Evolutionary conservation across 2,113 vertebrate genomes (phyloP), one percentile per base, ranked within the genome.

Genomic region (Sinocyclocheilus rhinocerous): DNA sequence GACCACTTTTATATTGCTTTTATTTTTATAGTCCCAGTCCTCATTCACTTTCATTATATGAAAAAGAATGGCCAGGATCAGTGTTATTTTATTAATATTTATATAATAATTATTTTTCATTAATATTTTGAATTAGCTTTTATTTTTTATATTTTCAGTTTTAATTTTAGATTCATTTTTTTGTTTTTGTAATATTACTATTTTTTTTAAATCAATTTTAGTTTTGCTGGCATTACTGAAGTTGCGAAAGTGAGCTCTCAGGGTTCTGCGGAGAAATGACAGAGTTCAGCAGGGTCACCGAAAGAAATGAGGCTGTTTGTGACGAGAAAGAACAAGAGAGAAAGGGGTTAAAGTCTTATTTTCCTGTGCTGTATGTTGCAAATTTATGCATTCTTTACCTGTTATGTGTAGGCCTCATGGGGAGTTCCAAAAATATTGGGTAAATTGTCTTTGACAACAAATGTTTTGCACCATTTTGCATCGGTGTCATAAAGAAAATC

Each of bases 211-310:
- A 18, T 55, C 16, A 18, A 6, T 57, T 59, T 22, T 59, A 9
- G 57, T 59, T 59, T 59, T 9, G 57, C 7, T 59, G 95, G 94
- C 92, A 94, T 95, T 95, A 95, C 96, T 96, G 96, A 96, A 95
- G 97, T 95, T 96, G 92, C 95, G 94, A 95, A 33, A 90, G 92
- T 93, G 95, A 90, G 93, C 93, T 86, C 94, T 91, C 90, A 88
- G 90, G 92, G 93, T 91, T 77, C 87, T 87, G 69, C 80, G 85
- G 90, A 92, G 91, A 90, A 90, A 89, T 88, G 89, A 89, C 83
- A 89, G 87, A 92, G 92, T 67, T 86, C 88, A 87, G 89, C 86
- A 79, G 83, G 87, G 63, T 90, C 88, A 80, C 63, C 86, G 36
- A 88, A 89, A 91, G 52, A 87, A 33, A 29, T 73, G 16, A 55